phyloP scores from a whole-genome alignment of 2,113 vertebrate species.

The Bombycilla garrulus region DNA sequence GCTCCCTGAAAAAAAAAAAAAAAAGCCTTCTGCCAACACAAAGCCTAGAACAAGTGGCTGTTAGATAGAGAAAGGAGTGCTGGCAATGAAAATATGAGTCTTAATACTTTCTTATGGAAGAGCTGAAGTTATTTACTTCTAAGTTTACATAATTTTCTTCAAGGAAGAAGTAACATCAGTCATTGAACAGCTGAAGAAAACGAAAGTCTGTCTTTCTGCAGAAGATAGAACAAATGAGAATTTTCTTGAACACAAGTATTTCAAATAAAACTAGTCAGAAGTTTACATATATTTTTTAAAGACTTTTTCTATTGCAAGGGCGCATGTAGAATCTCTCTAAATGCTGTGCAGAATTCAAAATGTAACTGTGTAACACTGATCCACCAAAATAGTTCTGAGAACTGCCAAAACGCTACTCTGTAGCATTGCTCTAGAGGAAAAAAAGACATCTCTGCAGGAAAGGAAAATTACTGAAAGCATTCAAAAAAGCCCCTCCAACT shows the following conservation, averaged over 20 bases:
- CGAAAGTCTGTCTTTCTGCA: neutral
- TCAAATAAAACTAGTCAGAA: neutral
- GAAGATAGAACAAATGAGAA: neutral
- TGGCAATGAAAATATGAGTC: neutral
- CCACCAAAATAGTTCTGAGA: neutral
- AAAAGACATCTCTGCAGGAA: neutral
- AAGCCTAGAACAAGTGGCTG: neutral
- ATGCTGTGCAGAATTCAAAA: neutral
- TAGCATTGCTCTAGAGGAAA: neutral
- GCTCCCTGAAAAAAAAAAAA: neutral
- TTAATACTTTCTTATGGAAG: neutral
- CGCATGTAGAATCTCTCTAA: neutral
- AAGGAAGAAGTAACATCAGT: neutral
- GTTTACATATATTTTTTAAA: neutral
- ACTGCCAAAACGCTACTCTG: neutral
- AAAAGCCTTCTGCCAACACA: neutral
- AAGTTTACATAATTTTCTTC: neutral
- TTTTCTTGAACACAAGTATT: neutral
- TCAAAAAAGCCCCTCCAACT: neutral
- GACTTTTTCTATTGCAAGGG: neutral
- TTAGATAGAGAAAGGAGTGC: neutral
- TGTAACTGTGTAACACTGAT: neutral
- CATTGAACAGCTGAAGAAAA: neutral
- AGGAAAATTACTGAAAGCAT: neutral
- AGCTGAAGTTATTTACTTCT: neutral